Base-by-base conservation (phyloP, 2,113 vertebrate genomes). In the Bos javanicus region DNA sequence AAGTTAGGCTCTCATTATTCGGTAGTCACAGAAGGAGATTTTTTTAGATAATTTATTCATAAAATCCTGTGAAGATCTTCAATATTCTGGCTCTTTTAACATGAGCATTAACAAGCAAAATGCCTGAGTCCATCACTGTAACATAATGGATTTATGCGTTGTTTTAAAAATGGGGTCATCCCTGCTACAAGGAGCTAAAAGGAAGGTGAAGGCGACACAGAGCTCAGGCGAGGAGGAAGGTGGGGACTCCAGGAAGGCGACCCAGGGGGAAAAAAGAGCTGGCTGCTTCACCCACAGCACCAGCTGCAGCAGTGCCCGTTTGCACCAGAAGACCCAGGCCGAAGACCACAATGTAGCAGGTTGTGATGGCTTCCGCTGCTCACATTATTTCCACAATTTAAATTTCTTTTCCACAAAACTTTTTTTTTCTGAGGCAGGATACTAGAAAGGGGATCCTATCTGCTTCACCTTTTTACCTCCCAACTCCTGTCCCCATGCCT, bases 61-160 rank as follows among this genome's bases (percentile, higher is more conserved):
- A 87, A 95, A 84, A 93, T 25, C 36, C 12, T 17, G 2, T 86
- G 81, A 62, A 57, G 56, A 62, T 33, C 64, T 91, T 52, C 33
- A 43, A 59, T 13, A 60, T 19, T 26, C 85, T 33, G 59, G 52
- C 67, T 90, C 57, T 57, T 88, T 76, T 46, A 62, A 67, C 16
- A 6, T 8, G 36, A 94, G 30, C 60, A 67, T 78, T 39, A 90
- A 97, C 46, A 64, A 33, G 50, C 33, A 67, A 97, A 64, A 62
- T 28, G 62, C 17, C 60, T 25, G 17, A 46, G 39, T 39, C 26
- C 56, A 74, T 6, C 36, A 57, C 17, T 50, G 6, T 78, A 26
- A 56, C 25, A 17, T 46, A 80, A 57, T 16, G 15, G 3, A 92
- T 76, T 87, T 48, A 74, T 0, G 14, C 5, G 3, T 25, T 50